Evolutionary conservation across 2,888 invertebrate genomes (phyloP).

Genomic region (Agonopterix arenella): DNA sequence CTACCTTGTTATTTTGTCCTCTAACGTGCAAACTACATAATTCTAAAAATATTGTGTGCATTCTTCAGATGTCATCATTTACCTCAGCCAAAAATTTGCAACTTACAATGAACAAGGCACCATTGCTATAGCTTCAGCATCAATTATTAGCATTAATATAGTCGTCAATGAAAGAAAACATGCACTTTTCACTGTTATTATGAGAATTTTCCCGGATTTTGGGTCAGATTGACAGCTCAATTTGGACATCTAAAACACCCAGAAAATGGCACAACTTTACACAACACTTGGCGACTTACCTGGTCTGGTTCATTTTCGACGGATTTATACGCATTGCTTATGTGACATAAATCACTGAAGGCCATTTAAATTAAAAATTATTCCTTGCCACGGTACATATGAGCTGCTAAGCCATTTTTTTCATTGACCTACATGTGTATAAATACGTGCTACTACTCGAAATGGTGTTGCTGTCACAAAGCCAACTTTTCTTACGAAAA

Average conservation of each 20-base stretch:
- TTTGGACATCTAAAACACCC: slow-evolving; percentile 64
- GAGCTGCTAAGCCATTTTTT: slow-evolving; percentile 74
- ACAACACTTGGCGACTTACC: slow-evolving; percentile 52
- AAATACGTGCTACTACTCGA: slow-evolving; percentile 60
- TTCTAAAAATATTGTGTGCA: slow-evolving; percentile 74
- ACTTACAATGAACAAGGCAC: neutral
- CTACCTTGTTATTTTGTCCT: slow-evolving; percentile 63
- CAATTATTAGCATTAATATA: neutral
- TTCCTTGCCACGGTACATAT: slow-evolving; percentile 74
- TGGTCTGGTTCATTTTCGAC: slow-evolving; percentile 73
- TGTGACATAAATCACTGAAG: slow-evolving; percentile 75
- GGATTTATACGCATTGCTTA: slow-evolving; percentile 71
- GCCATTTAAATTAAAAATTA: slow-evolving; percentile 76
- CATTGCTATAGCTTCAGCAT: neutral
- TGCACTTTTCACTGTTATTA: slow-evolving; percentile 38
- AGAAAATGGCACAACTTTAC: slow-evolving; percentile 49
- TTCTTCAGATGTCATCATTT: slow-evolving; percentile 63
- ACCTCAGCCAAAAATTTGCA: slow-evolving; percentile 22
- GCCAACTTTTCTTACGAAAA: slow-evolving; percentile 16
- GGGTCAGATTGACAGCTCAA: slow-evolving; percentile 68
- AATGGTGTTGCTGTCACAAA: slow-evolving; percentile 60
- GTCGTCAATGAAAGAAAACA: slow-evolving; percentile 17
- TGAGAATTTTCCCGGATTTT: slow-evolving; percentile 58
- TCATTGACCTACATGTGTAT: slow-evolving; percentile 76
- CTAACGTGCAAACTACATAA: slow-evolving; percentile 63